Percentiles rank a stretch among this genome's conserved stretches.
Conservation (phyloP, 2,888 invertebrate genomes). For the Lottia scabra region DNA sequence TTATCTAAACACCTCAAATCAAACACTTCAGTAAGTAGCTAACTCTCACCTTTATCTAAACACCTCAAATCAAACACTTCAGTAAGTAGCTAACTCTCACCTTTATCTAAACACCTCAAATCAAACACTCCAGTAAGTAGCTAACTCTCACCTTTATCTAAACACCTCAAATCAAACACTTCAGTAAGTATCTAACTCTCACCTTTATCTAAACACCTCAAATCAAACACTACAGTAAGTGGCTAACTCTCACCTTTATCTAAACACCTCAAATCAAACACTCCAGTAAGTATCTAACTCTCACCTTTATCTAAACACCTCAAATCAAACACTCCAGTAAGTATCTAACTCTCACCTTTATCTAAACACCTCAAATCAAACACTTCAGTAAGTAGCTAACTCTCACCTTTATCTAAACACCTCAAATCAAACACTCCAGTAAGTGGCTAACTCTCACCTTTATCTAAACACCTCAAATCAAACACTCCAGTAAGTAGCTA, state of each 20-base stretch:
- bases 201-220: slow-evolving; percentile 36
- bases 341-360: no score
- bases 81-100: slow-evolving; percentile 26
- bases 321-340: slow-evolving; percentile 33
- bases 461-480: slow-evolving; percentile 34
- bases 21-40: slow-evolving; percentile 31
- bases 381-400: slow-evolving; percentile 30
- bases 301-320: slow-evolving; percentile 37
- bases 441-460: no score
- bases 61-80: slow-evolving; percentile 34
- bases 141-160: no score
- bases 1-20: slow-evolving; percentile 35
- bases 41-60: no score
- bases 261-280: slow-evolving; percentile 32
- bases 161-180: slow-evolving; percentile 32
- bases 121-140: slow-evolving; percentile 32
- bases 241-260: no score
- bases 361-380: slow-evolving; percentile 35
- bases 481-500: slow-evolving; percentile 32
- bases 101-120: slow-evolving; percentile 35
- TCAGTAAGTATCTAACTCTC: slow-evolving; percentile 29
- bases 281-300: slow-evolving; percentile 30
- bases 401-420: slow-evolving; percentile 33
- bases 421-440: slow-evolving; percentile 35
- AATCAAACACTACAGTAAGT: slow-evolving; percentile 33